These are phyloP conservation scores for Euglossa dilemma DNA, from an alignment of 1,140 invertebrate genomes.

Conservation along the genomic window DNA sequence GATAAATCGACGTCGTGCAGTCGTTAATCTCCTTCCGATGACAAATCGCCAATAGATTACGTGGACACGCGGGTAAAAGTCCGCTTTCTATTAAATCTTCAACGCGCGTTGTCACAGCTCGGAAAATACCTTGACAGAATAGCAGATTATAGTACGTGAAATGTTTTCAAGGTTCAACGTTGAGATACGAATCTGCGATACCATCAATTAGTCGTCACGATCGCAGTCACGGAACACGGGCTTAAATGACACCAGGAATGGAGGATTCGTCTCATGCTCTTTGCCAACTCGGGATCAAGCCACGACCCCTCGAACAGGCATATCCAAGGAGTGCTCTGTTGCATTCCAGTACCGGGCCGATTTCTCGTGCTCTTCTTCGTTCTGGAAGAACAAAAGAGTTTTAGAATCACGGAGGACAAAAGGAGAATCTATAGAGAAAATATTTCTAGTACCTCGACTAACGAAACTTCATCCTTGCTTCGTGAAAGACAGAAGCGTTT, in stretches of 20 bases:
- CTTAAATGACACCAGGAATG: not conserved
- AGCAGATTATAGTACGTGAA: not conserved
- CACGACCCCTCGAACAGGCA: conserved; percentile 32
- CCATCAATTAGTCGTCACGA: not conserved
- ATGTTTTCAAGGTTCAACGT: not conserved
- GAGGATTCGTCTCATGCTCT: conserved; percentile 50
- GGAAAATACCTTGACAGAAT: not conserved
- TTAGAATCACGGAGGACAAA: no score
- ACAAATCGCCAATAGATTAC: conserved; percentile 5
- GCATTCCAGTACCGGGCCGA: conserved; percentile 48
- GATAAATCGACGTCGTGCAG: not conserved
- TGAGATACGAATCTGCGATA: not conserved
- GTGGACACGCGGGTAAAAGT: not conserved
- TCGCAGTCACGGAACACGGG: not conserved
- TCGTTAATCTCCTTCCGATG: not conserved
- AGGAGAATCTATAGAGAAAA: no score
- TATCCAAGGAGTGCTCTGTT: conserved; percentile 59
- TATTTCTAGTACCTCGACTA: conserved; percentile 46
- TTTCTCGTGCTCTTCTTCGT: not conserved
- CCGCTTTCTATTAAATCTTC: conserved; percentile 19
- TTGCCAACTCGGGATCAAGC: conserved; percentile 47
- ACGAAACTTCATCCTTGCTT: conserved; percentile 58
- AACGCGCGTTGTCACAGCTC: not conserved
- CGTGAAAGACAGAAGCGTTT: conserved; percentile 4
- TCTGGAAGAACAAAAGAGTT: no score